phyloP scores from a whole-genome alignment of 2,797 vertebrate genomes.

The Halcyon smyrnensis region DNA sequence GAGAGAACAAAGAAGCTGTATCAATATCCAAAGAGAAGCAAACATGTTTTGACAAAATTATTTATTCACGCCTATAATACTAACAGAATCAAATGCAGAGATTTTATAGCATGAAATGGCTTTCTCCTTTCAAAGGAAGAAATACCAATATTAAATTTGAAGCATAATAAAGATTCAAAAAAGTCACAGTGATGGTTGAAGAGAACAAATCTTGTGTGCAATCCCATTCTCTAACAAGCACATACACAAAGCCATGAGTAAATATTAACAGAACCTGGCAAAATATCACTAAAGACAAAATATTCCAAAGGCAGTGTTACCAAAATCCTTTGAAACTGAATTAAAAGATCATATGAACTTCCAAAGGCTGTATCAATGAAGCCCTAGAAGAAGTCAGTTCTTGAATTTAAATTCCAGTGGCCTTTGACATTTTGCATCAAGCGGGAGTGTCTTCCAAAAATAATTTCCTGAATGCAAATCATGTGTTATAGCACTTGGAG shows the following conservation, averaged over 20 bases:
- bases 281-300: background rate
- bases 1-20: background rate
- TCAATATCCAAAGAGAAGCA: background rate
- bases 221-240: background rate
- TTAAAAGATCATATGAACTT: background rate
- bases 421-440: slow-evolving; percentile 36
- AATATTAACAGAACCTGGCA: background rate
- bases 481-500: slow-evolving; percentile 5
- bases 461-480: slow-evolving; percentile 47
- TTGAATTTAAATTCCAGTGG: background rate
- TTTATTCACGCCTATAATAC: background rate
- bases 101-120: background rate
- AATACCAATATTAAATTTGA: background rate
- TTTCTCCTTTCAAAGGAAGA: background rate
- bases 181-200: background rate
- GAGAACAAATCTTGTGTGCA: background rate
- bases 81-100: background rate
- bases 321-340: background rate
- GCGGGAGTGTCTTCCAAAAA: slow-evolving; percentile 41
- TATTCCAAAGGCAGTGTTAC: background rate
- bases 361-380: background rate
- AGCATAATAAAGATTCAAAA: background rate
- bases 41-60: background rate
- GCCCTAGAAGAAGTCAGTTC: background rate
- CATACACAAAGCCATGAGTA: background rate